Conservation (phyloP, 2,113 vertebrate species). For the Cyphomyrus plagiostoma region DNA sequence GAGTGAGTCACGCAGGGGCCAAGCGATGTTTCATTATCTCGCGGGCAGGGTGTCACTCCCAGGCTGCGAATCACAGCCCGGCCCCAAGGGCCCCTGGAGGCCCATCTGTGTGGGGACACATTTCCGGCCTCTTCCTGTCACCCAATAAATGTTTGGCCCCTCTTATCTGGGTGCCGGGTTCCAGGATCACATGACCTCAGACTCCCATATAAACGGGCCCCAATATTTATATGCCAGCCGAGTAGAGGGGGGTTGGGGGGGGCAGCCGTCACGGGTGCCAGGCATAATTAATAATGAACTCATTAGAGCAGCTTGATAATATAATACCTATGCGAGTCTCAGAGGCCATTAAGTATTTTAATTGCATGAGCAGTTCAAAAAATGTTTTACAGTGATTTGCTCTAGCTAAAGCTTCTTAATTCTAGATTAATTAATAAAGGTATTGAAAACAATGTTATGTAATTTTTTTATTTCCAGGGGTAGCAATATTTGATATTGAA, state of each 20-base stretch:
- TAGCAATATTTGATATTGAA: background rate
- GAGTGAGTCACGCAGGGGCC: background rate
- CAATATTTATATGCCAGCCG: background rate
- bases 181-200: background rate
- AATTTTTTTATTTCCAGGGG: background rate
- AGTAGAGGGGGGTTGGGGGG: background rate
- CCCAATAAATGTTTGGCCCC: background rate
- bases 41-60: background rate
- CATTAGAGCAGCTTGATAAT: background rate
- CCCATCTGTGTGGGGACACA: background rate
- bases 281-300: background rate
- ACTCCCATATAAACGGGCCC: background rate
- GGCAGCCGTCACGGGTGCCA: background rate
- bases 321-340: background rate
- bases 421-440: background rate
- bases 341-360: background rate
- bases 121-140: background rate
- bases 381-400: background rate
- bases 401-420: background rate
- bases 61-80: background rate
- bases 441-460: background rate
- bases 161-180: background rate
- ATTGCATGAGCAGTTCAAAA: background rate
- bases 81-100: background rate
- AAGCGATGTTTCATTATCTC: background rate